Conservation (phyloP, 2,888 invertebrate genomes). For the Brachypalpus laphriformis region DNA sequence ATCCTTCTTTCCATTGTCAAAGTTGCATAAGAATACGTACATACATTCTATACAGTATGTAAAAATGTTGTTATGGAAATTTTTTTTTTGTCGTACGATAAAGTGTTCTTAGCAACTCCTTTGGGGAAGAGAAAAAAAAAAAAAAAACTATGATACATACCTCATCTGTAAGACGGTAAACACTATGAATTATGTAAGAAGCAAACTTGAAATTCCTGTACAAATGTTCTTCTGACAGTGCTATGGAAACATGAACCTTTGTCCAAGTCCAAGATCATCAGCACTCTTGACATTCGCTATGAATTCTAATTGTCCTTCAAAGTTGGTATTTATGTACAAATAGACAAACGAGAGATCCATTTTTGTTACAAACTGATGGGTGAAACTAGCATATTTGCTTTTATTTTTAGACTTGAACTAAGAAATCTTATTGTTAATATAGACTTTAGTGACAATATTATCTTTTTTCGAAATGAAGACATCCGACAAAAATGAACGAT, state of each 20-base stretch:
- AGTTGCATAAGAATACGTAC: background rate
- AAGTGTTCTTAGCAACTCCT: background rate
- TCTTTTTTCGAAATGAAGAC: no score
- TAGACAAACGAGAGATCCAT: no score
- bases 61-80: background rate
- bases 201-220: background rate
- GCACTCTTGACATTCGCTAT: background rate
- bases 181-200: slow-evolving; percentile 20
- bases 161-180: slow-evolving; percentile 14
- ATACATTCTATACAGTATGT: background rate
- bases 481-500: no score
- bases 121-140: background rate
- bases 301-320: background rate
- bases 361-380: no score
- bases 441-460: no score
- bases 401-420: no score
- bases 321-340: background rate
- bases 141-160: background rate
- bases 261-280: slow-evolving; percentile 6
- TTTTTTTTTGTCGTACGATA: background rate
- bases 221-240: background rate
- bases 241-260: background rate
- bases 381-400: no score
- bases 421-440: no score
- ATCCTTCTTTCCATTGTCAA: slow-evolving; percentile 8